These are phyloP conservation scores for Emydoidea blandingii DNA, from an alignment of 2,797 vertebrate genomes.

Conservation along the genomic window DNA sequence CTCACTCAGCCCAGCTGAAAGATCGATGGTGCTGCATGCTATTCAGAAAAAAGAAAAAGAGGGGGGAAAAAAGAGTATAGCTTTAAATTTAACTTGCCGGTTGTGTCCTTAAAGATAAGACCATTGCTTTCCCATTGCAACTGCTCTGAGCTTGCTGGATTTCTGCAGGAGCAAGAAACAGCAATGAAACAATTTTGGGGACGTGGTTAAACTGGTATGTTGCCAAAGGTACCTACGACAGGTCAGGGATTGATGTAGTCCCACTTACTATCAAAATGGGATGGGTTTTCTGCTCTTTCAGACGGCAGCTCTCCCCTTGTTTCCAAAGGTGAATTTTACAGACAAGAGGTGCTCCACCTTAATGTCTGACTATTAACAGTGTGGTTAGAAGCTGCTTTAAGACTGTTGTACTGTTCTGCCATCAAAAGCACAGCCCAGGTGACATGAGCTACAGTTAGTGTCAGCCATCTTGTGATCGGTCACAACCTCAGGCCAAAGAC, in stretches of 20 bases:
- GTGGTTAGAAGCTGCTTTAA: background rate
- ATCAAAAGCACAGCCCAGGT: background rate
- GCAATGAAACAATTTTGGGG: background rate
- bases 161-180: background rate
- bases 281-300: background rate
- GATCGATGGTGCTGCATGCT: background rate
- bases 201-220: background rate
- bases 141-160: background rate
- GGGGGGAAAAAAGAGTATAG: fast-evolving
- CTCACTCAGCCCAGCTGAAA: background rate
- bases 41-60: background rate
- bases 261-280: background rate
- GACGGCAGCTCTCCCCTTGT: background rate
- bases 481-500: background rate
- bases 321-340: background rate
- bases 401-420: background rate
- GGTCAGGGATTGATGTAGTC: background rate
- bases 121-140: background rate
- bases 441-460: background rate
- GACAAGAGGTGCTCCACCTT: background rate
- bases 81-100: background rate
- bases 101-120: background rate
- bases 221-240: background rate
- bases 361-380: background rate
- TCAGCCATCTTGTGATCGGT: background rate